A percentile compares a stretch with the other conserved stretches of the same genome.
Conservation (phyloP, 2,888 invertebrate genomes). For the Cataglyphis cursor region DNA sequence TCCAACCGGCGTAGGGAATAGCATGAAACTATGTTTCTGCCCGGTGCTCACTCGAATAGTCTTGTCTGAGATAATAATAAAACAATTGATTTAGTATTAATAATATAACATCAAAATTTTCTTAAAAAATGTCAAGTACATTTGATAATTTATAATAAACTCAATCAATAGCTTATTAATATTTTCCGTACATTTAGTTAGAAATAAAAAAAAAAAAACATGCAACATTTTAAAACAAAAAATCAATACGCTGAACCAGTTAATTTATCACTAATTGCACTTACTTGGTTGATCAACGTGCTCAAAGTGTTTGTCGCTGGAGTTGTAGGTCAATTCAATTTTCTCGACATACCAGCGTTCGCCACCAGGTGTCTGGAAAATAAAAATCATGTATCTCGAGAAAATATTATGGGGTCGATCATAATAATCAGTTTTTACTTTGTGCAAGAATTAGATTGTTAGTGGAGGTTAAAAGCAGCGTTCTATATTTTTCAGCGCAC, state of each 20-base stretch:
- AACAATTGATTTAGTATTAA: conserved; percentile 2
- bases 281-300: conserved; percentile 87
- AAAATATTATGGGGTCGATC: not conserved
- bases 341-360: conserved; percentile 95
- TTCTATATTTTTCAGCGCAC: not conserved
- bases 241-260: not conserved
- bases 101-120: not conserved
- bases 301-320: conserved; percentile 87
- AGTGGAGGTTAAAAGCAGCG: not conserved
- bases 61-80: conserved; percentile 78
- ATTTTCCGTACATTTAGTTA: not conserved
- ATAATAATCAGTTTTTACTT: not conserved
- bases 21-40: conserved; percentile 88
- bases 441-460: not conserved
- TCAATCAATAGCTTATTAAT: not conserved
- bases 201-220: not conserved
- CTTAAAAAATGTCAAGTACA: conserved; percentile 9
- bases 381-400: conserved; percentile 5
- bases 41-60: conserved; percentile 89
- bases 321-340: conserved; percentile 92
- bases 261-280: conserved; percentile 51
- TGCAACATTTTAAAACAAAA: not conserved
- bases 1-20: conserved; percentile 95
- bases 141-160: not conserved
- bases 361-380: conserved; percentile 93